Base-by-base conservation (phyloP, 2,888 invertebrate genomes). In the Lithophane semibrunnea region DNA sequence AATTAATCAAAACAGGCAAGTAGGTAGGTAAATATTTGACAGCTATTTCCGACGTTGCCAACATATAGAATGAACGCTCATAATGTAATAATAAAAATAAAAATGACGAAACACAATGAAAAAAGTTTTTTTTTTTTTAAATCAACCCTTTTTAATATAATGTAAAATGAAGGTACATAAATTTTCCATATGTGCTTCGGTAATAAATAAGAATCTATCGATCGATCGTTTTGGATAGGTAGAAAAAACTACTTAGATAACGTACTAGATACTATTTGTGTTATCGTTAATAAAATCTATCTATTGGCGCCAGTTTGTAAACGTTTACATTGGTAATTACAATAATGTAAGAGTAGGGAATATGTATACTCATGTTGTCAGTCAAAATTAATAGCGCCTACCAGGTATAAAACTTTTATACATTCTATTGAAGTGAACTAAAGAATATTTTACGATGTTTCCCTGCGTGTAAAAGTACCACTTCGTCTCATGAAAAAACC, bases 401-500 rank as follows among this genome's bases (percentile, higher is more conserved):
- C 16, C 49, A n/a, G 42, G 9, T 61, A 75, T 42, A 24, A 74
- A 74, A 49, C 42, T 18, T 75, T 16, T 42, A 42, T 37, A 47
- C 44, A 52, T 54, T 44, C 52, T 54, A 47, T 54, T 47, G 54
- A 21, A 77, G 21, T 54, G n/a, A 52, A 75, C 29, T 73, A 56
- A 13, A 73, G 13, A 73, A 73, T 75, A 75, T 68, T 68, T 60
- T 60, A 68, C 37, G 60, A 68, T 58, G 37, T n/a, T 60, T 68
- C 47, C 29, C 37, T 73, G 56, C 24, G 74, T 83, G 80, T 86
- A 85, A 83, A 81, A 84, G 76, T 80, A 88, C 79, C 77, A 83
- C 73, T 75, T 68, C 80, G 77, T 89, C 73, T 84, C 76, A 79
- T 86, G 91, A 91, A 94, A 94, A 95, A 95, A 94, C 91, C 92